Percentiles rank a stretch among this genome's conserved stretches.
These are phyloP conservation scores for Microplitis demolitor DNA, from an alignment of 1,140 invertebrate genomes.

Conservation along the genomic window DNA sequence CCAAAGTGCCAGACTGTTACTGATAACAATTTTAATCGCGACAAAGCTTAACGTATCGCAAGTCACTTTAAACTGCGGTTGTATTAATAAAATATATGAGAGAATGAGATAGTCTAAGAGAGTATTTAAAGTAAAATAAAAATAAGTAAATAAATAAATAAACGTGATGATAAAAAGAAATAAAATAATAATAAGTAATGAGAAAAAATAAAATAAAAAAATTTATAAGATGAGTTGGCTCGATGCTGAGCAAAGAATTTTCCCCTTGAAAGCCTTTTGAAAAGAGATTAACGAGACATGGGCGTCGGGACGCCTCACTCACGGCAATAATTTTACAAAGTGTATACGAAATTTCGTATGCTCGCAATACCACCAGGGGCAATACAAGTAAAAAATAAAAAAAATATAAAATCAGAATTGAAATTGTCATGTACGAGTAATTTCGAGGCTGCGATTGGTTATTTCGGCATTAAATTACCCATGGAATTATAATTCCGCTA, in stretches of 20 bases:
- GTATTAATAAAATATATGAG: too few relatives aligned
- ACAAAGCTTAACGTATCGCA: background rate
- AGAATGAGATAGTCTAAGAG: background rate
- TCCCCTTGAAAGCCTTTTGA: constrained; percentile 7
- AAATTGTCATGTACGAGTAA: constrained; percentile 12
- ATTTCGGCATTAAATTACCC: background rate
- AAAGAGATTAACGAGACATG: constrained; percentile 23
- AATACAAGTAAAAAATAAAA: background rate
- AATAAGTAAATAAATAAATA: background rate
- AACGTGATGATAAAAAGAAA: background rate
- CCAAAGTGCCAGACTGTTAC: background rate
- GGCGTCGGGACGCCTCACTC: constrained; percentile 13
- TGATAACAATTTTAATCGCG: background rate
- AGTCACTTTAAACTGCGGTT: background rate
- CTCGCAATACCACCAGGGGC: background rate
- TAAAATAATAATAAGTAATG: background rate
- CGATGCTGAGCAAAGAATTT: background rate
- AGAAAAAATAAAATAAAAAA: constrained; percentile 6
- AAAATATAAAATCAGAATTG: background rate
- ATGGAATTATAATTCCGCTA: background rate
- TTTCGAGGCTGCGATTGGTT: constrained; percentile 9
- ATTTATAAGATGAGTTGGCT: background rate
- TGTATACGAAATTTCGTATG: background rate
- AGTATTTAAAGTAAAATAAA: background rate
- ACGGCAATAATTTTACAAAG: background rate